A percentile compares a stretch with the other conserved stretches of the same genome.
Evolutionary conservation across 2,113 vertebrate species (phyloP).

Genomic region (Tenebrosternarchus preto): DNA sequence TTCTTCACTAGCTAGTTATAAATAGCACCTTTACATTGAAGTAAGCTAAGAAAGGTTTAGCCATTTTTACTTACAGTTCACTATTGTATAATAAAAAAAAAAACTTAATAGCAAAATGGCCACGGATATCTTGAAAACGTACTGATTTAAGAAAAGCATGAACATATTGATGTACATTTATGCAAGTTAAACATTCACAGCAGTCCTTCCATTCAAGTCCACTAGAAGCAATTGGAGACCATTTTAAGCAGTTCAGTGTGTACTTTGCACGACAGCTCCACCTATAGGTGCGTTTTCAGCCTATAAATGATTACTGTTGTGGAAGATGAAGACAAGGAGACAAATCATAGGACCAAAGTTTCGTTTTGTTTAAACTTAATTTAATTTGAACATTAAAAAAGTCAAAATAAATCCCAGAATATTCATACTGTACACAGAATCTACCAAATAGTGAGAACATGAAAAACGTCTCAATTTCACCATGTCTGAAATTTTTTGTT

Average conservation of each 20-base stretch:
- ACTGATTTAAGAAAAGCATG: not conserved
- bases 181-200: not conserved
- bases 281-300: conserved; percentile 2
- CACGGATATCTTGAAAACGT: not conserved
- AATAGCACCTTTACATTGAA: no score
- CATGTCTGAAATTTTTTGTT: not conserved
- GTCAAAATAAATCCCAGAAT: not conserved
- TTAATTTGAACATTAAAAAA: conserved; percentile 31
- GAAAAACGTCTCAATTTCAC: not conserved
- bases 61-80: no score
- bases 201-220: not conserved
- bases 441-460: conserved; percentile 21
- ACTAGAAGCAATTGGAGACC: not conserved
- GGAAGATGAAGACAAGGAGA: not conserved
- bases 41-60: no score
- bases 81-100: no score
- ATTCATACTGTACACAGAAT: not conserved
- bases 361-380: conserved; percentile 32
- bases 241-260: not conserved
- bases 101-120: not conserved
- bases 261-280: conserved; percentile 26
- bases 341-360: not conserved
- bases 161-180: not conserved
- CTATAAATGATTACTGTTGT: not conserved
- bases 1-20: not conserved